Conservation (phyloP, 2,888 invertebrate genomes). For the Hemaris fuciformis region DNA sequence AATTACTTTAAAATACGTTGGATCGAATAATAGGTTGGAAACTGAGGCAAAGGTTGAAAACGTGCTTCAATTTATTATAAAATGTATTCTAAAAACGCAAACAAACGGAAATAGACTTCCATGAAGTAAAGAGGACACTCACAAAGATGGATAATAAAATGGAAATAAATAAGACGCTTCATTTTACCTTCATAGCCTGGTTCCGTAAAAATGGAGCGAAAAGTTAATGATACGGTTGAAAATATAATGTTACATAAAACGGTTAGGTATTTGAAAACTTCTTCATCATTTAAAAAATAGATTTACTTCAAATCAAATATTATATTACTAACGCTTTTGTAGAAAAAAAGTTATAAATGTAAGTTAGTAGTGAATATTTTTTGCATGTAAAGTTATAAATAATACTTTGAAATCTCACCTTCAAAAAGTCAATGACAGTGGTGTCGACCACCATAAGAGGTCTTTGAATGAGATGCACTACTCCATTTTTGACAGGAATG, state of each 20-base stretch:
- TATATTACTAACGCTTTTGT: not conserved
- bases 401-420: too few relatives aligned
- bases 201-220: conserved; percentile 74
- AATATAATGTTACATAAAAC: conserved; percentile 10
- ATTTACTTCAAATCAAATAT: not conserved
- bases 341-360: not conserved
- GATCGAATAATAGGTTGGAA: conserved; percentile 1
- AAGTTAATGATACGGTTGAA: conserved; percentile 60
- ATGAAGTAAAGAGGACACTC: conserved; percentile 51
- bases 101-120: conserved; percentile 40
- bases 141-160: conserved; percentile 56
- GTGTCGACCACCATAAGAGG: conserved; percentile 96
- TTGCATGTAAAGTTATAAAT: too few relatives aligned
- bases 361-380: too few relatives aligned
- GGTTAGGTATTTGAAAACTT: not conserved
- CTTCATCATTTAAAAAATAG: too few relatives aligned
- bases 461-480: conserved; percentile 94
- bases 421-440: conserved; percentile 91
- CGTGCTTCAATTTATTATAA: conserved; percentile 51
- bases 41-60: conserved; percentile 27
- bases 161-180: conserved; percentile 48
- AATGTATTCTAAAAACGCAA: conserved; percentile 33
- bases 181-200: conserved; percentile 80
- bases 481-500: conserved; percentile 95
- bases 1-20: conserved; percentile 3